Evolutionary conservation across 2,797 vertebrate species (phyloP), one percentile per base, ranked within the genome.

Genomic region (Kryptopterus vitreolus): DNA sequence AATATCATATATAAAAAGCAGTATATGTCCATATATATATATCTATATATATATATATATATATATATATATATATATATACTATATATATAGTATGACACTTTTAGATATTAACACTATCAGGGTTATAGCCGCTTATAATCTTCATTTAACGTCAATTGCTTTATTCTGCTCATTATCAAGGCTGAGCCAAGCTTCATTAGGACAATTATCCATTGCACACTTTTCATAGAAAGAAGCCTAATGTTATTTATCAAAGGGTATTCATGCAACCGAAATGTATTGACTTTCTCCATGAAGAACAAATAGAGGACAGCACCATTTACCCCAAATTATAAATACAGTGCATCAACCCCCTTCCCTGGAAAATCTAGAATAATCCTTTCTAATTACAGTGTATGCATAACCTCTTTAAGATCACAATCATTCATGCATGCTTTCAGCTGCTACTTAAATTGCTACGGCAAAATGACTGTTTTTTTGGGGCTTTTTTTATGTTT

Each of bases 391-490:
- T 48, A 70, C 26, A 15, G 29, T 76, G 10, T 16, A 22, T 52
- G 29, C 18, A 76, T 24, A 0, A 1, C 31, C 59, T 58, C 43
- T 50, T 11, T 63, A 24, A 1, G 31, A 18, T 63, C 3, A 3
- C 35, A 12, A 63, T 38, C 62, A 24, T 66, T 31, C 3, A 11
- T 53, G 8, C 5, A 76, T 31, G 33, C 6, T 52, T 12, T 1
- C 26, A 18, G 22, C n/a, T 68, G 69, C 18, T 31, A 58, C 75
- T 76, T 59, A 46, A 50, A 81, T 33, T 33, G 26, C 26, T 48
- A 48, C 33, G 18, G 20, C 43, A 80, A 29, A 48, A 16, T 74
- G 52, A 24, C 52, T 48, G 50, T 20, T 52, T 68, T n/a, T n/a
- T n/a, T n/a, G n/a, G n/a, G n/a, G n/a, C n/a, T n/a, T n/a, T n/a